Evolutionary conservation across 2,797 vertebrate species (phyloP).

Genomic region (Lophius americanus): DNA sequence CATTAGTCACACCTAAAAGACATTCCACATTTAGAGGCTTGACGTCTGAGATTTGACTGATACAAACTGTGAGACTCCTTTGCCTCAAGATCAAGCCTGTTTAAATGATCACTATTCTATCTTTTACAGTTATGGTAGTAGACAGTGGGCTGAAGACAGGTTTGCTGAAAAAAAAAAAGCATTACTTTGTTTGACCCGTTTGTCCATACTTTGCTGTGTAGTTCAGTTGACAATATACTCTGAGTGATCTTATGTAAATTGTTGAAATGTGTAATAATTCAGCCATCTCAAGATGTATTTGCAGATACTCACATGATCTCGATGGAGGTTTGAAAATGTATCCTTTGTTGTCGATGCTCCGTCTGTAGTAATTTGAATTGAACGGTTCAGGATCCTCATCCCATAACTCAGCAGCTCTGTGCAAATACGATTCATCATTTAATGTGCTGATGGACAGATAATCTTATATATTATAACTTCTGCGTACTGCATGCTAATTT

Average conservation of each 20-base stretch:
- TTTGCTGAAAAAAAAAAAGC: too few relatives aligned
- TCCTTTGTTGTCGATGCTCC: conserved; percentile 95
- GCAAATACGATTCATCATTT: conserved; percentile 29
- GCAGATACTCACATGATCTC: conserved; percentile 83
- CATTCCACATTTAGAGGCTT: not conserved
- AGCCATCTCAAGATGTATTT: not conserved
- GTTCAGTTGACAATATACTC: not conserved
- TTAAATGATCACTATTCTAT: not conserved
- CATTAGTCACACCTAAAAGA: too few relatives aligned
- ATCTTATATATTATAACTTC: not conserved
- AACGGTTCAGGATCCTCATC: conserved; percentile 94
- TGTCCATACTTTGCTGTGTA: too few relatives aligned
- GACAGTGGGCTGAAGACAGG: too few relatives aligned
- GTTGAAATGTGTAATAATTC: not conserved
- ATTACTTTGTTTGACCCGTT: too few relatives aligned
- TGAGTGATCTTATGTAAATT: not conserved
- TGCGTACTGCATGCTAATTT: not conserved
- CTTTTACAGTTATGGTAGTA: not conserved
- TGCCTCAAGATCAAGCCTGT: not conserved
- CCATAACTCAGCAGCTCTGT: conserved; percentile 94
- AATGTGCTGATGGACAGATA: not conserved
- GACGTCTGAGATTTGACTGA: not conserved
- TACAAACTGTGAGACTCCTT: too few relatives aligned
- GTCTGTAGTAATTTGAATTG: conserved; percentile 93
- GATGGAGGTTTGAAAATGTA: conserved; percentile 93